Evolutionary conservation across 2,888 invertebrate species (phyloP).

Genomic region (Epinotia nisella): DNA sequence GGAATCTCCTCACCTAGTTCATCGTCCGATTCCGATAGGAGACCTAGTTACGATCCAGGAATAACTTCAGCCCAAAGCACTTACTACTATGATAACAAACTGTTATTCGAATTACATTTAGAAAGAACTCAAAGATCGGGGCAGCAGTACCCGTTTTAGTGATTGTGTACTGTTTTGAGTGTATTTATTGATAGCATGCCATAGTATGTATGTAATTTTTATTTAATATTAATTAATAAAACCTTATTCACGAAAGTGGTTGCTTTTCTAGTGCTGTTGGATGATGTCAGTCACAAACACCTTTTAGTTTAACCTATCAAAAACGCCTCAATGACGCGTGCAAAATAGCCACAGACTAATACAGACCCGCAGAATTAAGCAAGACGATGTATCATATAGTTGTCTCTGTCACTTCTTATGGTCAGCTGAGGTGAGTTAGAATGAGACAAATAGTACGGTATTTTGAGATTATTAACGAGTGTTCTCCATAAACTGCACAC

Average conservation of each 20-base stretch:
- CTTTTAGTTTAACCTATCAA: background rate
- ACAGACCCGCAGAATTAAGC: too few relatives aligned
- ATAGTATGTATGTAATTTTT: constrained; percentile 59
- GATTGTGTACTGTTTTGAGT: constrained; percentile 60
- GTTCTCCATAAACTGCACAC: too few relatives aligned
- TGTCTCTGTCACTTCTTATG: too few relatives aligned
- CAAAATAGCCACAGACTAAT: too few relatives aligned
- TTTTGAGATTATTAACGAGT: too few relatives aligned
- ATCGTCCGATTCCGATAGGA: constrained; percentile 67
- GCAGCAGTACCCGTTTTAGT: constrained; percentile 76
- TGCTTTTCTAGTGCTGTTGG: constrained; percentile 6
- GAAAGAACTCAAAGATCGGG: constrained; percentile 89
- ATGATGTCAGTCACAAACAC: constrained; percentile 6
- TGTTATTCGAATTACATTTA: constrained; percentile 93
- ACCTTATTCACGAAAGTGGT: constrained; percentile 47
- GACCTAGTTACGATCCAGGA: constrained; percentile 89
- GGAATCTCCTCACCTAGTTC: constrained; percentile 67
- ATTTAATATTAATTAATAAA: constrained; percentile 56
- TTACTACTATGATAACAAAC: constrained; percentile 94
- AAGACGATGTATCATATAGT: too few relatives aligned
- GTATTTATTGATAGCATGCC: constrained; percentile 60
- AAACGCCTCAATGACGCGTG: constrained; percentile 9
- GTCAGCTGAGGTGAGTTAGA: too few relatives aligned
- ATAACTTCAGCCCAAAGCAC: constrained; percentile 91
- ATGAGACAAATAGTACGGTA: too few relatives aligned